phyloP scores from a whole-genome alignment of 1,140 invertebrate genomes.

The Stegodyphus dumicola region DNA sequence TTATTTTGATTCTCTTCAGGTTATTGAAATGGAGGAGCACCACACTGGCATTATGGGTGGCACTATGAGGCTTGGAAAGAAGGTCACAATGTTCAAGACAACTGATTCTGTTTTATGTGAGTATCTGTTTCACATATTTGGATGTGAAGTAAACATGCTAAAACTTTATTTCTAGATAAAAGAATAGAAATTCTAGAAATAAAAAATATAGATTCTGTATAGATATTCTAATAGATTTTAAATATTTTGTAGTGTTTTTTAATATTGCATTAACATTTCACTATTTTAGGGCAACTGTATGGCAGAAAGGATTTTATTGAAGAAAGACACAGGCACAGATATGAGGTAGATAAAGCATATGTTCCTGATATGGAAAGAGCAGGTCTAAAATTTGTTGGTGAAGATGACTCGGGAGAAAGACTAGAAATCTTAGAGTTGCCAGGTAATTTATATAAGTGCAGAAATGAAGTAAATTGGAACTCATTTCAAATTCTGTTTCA shows the following conservation, averaged over 20 bases:
- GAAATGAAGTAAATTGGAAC: too few relatives aligned
- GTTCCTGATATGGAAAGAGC: constrained; percentile 81
- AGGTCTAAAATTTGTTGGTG: constrained; percentile 92
- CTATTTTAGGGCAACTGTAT: constrained; percentile 82
- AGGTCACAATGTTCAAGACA: constrained; percentile 82
- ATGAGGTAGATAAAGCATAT: constrained; percentile 91
- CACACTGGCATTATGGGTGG: constrained; percentile 93
- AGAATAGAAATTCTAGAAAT: not conserved
- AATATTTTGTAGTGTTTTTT: not conserved
- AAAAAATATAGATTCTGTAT: too few relatives aligned
- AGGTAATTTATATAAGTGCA: constrained; percentile 63
- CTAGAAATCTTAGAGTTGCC: constrained; percentile 86
- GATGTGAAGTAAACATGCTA: not conserved
- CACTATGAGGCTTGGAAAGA: constrained; percentile 96
- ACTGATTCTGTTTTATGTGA: constrained; percentile 78
- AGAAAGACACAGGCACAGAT: constrained; percentile 96
- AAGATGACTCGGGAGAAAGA: constrained; percentile 72
- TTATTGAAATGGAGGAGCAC: constrained; percentile 99
- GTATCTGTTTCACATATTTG: constrained; percentile 65
- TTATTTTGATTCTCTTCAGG: constrained; percentile 63
- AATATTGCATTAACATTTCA: constrained; percentile 9
- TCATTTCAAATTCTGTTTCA: too few relatives aligned
- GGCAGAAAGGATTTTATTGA: constrained; percentile 84
- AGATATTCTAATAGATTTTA: too few relatives aligned
- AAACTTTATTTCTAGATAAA: not conserved